Evolutionary conservation across 2,797 vertebrate species (phyloP).

Genomic region (Lacerta agilis): DNA sequence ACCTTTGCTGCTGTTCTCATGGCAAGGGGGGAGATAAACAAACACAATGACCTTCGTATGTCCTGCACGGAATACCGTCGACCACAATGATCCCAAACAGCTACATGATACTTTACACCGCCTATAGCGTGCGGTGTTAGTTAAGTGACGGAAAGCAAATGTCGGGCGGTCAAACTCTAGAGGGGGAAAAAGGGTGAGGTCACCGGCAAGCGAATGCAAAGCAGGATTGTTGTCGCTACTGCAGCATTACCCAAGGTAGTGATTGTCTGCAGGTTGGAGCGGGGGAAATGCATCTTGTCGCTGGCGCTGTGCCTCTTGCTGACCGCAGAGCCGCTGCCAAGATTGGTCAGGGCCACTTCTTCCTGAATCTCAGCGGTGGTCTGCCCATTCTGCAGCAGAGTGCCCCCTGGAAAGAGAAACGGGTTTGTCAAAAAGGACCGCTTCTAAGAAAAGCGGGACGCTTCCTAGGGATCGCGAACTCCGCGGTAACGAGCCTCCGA

Average conservation of each 20-base stretch:
- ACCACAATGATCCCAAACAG: neutral
- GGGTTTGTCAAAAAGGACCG: neutral
- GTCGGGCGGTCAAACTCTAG: too few relatives aligned
- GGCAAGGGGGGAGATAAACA: neutral
- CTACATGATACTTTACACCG: neutral
- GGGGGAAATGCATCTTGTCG: conserved; percentile 90
- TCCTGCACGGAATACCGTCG: too few relatives aligned
- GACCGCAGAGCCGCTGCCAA: conserved; percentile 81
- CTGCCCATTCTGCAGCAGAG: conserved; percentile 92
- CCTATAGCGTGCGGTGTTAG: neutral
- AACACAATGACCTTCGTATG: too few relatives aligned
- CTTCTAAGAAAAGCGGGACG: neutral
- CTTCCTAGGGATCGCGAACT: neutral
- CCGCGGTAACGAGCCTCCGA: neutral
- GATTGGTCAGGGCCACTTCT: conserved; percentile 90
- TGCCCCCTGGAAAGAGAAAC: conserved; percentile 78
- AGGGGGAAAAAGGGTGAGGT: too few relatives aligned
- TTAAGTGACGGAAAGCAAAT: neutral
- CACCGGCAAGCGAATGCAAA: neutral
- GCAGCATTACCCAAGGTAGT: conserved; percentile 88
- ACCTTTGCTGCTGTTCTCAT: neutral
- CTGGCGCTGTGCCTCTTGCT: conserved; percentile 90
- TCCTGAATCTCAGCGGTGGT: conserved; percentile 93
- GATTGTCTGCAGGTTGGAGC: conserved; percentile 91
- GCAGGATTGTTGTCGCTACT: neutral